Percentiles rank a stretch among this genome's conserved stretches.
Evolutionary conservation across 1,140 invertebrate genomes (phyloP).

Genomic region (Cardiocondyla obscurior): DNA sequence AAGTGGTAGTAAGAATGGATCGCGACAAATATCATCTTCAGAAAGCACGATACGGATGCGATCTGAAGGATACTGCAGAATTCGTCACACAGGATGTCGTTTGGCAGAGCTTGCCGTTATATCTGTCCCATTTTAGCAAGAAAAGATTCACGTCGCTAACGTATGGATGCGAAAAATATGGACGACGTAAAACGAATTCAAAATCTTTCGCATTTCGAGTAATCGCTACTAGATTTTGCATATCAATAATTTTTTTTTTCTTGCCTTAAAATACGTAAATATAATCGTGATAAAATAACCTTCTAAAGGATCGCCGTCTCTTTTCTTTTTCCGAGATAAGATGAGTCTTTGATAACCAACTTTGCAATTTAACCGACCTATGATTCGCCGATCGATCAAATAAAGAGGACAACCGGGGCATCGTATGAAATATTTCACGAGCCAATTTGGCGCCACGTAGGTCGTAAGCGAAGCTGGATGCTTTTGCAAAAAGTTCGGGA

Average conservation of each 20-base stretch:
- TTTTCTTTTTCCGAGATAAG: not conserved
- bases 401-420: not conserved
- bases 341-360: not conserved
- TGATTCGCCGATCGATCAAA: not conserved
- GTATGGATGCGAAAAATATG: conserved; percentile 8
- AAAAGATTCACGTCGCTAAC: not conserved
- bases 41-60: no score
- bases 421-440: conserved; percentile 57
- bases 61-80: not conserved
- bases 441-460: conserved; percentile 58
- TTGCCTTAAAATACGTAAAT: not conserved
- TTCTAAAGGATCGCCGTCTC: not conserved
- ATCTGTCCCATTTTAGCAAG: not conserved
- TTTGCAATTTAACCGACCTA: not conserved
- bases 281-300: not conserved
- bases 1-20: not conserved
- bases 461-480: conserved; percentile 41
- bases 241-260: not conserved
- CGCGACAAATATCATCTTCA: not conserved
- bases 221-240: not conserved
- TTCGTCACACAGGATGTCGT: not conserved
- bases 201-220: not conserved
- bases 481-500: conserved; percentile 7
- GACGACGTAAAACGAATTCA: not conserved
- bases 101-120: not conserved